Evolutionary conservation across 2,888 invertebrate species (phyloP), one percentile per base, ranked within the genome.

Genomic region (Coenonympha arcania): DNA sequence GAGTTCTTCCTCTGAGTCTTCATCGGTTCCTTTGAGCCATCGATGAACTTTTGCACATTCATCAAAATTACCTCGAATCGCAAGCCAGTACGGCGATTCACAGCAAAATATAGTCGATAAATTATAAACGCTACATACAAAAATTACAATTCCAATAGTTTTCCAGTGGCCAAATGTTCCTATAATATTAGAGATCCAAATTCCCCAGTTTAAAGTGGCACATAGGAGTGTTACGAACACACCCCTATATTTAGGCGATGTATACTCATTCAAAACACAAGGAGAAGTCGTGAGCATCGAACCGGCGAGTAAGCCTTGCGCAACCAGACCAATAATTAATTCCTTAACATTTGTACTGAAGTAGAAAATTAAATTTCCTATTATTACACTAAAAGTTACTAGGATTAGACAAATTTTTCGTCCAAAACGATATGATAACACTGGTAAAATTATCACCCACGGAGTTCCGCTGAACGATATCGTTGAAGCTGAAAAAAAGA

Each of bases 131-230:
- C 52, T 46, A 16, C 52, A 51, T 11, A 51, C 5, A 2, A 54
- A 44, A 4, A 54, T 53, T 4, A 57, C 4, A 13, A 56, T 37
- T 3, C 48, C 36, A 3, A 63, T 59, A 8, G 55, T 52, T 31
- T 47, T 59, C 54, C 58, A 62, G 19, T 55, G 54, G 8, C 48
- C 51, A 15, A 55, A 62, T 0, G 64, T 62, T 1, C 63, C 65
- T 4, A 63, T 52, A 3, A 55, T 56, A 31, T 57, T 60, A 1
- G 58, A 33, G 2, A 52, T 28, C 60, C 58, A 58, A 6, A 60
- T 30, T 2, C 58, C 58, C 55, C 58, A 58, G 15, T 44, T 52
- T 15, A 53, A 54, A 0, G 48, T 48, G 6, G 58, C 58, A 1
- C 53, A 48, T 45, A 57, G 58, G 2, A 53, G 13, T 3, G 55